These are phyloP conservation scores for Poliocrania exsul DNA, from an alignment of 2,797 vertebrate genomes.

Conservation along the genomic window DNA sequence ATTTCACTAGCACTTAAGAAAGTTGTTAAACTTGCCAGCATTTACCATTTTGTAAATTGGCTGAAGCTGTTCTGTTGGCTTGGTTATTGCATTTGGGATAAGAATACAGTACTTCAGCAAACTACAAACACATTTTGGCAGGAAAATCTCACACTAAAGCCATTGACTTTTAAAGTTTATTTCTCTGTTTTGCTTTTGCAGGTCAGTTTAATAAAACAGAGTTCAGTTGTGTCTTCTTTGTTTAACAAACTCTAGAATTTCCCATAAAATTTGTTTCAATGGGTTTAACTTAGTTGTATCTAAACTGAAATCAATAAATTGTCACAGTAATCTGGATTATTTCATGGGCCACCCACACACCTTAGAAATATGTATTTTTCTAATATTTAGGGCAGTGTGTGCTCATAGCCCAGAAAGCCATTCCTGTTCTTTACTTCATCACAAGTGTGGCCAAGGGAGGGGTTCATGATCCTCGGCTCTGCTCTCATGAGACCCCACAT, in stretches of 20 bases:
- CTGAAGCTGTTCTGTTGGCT: not conserved
- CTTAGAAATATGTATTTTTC: not conserved
- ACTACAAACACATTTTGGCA: not conserved
- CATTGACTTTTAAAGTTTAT: not conserved
- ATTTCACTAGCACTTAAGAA: not conserved
- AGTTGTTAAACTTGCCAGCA: not conserved
- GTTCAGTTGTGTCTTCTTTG: not conserved
- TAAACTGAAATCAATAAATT: not conserved
- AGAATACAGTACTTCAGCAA: not conserved
- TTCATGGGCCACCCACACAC: not conserved
- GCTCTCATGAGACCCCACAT: not conserved
- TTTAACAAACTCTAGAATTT: not conserved
- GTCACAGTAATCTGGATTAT: not conserved
- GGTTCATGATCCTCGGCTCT: not conserved
- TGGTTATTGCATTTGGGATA: not conserved
- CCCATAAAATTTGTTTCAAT: not conserved
- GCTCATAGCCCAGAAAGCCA: not conserved
- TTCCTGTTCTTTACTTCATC: not conserved
- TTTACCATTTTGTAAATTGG: not conserved
- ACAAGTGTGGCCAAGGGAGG: fast-evolving
- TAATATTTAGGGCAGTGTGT: not conserved
- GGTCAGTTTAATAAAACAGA: not conserved
- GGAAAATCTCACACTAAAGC: not conserved
- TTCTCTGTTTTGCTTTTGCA: not conserved
- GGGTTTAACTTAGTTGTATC: not conserved